Evolutionary conservation across 1,140 invertebrate genomes (phyloP).

Genomic region (Coenobita brevimanus): DNA sequence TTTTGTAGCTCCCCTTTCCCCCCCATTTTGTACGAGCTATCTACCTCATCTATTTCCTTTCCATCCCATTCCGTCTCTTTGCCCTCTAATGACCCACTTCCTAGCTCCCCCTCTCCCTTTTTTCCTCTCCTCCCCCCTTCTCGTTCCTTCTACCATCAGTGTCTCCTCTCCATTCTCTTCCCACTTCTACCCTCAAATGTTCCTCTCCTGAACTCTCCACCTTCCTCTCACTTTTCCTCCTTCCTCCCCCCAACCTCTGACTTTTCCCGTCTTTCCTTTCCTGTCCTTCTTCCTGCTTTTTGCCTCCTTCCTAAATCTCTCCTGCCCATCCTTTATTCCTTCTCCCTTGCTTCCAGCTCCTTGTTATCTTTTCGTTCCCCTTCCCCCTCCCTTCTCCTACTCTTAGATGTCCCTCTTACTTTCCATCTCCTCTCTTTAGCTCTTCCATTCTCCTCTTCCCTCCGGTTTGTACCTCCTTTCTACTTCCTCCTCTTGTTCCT

Average conservation of each 20-base stretch:
- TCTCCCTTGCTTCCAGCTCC: background rate
- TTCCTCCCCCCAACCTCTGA: background rate
- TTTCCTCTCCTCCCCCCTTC: background rate
- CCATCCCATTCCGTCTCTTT: background rate
- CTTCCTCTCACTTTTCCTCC: background rate
- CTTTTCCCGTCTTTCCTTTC: background rate
- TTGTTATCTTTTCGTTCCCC: background rate
- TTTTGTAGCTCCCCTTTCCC: background rate
- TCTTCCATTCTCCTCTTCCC: background rate
- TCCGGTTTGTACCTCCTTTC: background rate
- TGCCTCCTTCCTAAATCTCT: background rate
- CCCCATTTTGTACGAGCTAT: background rate
- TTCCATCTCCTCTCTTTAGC: background rate
- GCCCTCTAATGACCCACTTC: background rate
- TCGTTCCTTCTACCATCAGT: background rate
- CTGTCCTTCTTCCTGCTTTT: background rate
- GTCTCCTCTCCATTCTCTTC: background rate
- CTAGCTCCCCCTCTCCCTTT: background rate
- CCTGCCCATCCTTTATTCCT: too few species aligned
- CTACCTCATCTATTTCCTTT: background rate
- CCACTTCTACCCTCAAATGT: background rate
- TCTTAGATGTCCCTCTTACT: background rate
- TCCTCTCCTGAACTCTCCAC: background rate
- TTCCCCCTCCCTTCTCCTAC: background rate
- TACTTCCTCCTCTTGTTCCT: too few species aligned